phyloP scores from a whole-genome alignment of 2,797 vertebrate species.

The Prionace glauca region DNA sequence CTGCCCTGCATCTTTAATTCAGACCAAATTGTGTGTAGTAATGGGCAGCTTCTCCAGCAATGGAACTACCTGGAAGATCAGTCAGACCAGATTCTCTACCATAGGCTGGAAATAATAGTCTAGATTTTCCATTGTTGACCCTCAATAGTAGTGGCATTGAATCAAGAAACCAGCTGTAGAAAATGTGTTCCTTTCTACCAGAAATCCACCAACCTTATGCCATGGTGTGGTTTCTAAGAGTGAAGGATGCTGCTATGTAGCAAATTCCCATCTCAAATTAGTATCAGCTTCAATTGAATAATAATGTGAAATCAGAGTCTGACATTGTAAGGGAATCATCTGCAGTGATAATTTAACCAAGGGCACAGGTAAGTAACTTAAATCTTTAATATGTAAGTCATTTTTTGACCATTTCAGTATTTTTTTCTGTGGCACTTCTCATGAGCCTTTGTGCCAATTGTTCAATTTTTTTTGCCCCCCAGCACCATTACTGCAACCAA shows the following conservation, averaged over 20 bases:
- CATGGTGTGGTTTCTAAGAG: background rate
- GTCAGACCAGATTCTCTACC: background rate
- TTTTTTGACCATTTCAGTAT: slow-evolving; percentile 3
- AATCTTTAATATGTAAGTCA: background rate
- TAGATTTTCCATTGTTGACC: background rate
- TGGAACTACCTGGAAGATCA: background rate
- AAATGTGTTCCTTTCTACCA: background rate
- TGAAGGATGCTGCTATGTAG: background rate
- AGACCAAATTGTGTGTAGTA: background rate
- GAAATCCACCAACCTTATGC: background rate
- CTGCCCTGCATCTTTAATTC: slow-evolving; percentile 7
- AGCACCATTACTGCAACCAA: slow-evolving; percentile 28
- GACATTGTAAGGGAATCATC: background rate
- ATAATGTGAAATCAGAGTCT: background rate
- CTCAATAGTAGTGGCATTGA: background rate
- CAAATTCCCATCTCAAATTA: background rate
- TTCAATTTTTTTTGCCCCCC: slow-evolving; percentile 28
- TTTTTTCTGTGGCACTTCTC: slow-evolving; percentile 25
- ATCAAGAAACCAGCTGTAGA: background rate
- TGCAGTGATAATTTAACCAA: background rate
- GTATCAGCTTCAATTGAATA: background rate
- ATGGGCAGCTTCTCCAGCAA: background rate
- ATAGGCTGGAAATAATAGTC: background rate
- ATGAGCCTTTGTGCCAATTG: slow-evolving; percentile 29
- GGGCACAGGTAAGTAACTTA: slow-evolving; percentile 4